Percentiles rank a stretch among this genome's conserved stretches.
phyloP scores from a whole-genome alignment of 2,797 vertebrate species.

The Arremon aurantiirostris region DNA sequence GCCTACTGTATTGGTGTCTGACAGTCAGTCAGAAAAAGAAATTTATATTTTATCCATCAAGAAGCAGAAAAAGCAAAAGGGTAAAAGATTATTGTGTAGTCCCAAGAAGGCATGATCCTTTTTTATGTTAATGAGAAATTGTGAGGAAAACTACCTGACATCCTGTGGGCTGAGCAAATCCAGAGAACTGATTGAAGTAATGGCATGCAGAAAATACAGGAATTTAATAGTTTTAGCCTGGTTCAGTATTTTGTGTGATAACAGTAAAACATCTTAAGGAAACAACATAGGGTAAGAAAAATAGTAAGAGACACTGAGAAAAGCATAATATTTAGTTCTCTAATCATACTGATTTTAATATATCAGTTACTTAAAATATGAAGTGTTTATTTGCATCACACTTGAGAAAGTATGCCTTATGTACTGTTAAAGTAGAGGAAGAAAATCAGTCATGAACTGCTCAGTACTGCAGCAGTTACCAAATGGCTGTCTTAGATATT shows the following conservation, averaged over 20 bases:
- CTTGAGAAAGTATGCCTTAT: background rate
- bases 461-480: background rate
- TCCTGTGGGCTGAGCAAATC: background rate
- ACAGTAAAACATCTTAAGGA: background rate
- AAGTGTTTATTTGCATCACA: background rate
- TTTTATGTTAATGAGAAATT: background rate
- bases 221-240: background rate
- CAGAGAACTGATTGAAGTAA: background rate
- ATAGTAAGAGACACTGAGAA: background rate
- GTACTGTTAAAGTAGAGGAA: background rate
- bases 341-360: background rate
- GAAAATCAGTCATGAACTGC: background rate
- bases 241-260: background rate
- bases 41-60: background rate
- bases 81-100: background rate
- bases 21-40: background rate
- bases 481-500: background rate
- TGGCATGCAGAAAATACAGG: background rate
- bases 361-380: background rate
- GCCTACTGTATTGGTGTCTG: background rate
- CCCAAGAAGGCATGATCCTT: background rate
- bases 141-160: background rate
- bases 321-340: background rate
- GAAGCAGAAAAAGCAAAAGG: background rate
- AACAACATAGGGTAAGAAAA: background rate